Percentiles rank a stretch among this genome's conserved stretches.
Conservation (phyloP, 2,888 invertebrate genomes). For the Monochamus alternatus region DNA sequence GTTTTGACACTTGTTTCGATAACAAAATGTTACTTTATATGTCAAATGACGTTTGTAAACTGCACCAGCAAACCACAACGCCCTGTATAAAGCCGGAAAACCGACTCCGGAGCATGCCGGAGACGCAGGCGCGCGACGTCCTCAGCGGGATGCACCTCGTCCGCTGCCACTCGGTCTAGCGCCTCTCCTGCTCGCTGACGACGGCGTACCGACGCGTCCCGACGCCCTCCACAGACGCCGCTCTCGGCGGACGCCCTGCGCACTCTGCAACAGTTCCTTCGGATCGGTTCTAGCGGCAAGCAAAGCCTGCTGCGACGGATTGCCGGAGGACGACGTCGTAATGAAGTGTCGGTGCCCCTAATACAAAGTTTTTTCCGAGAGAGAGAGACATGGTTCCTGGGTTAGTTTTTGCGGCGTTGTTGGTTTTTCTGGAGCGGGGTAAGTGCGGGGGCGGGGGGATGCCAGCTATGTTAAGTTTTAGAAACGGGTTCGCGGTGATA, state of each 20-base stretch:
- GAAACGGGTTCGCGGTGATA: too few relatives aligned
- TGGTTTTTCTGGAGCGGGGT: conserved; percentile 45
- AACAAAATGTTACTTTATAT: too few relatives aligned
- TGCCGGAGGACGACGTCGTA: neutral
- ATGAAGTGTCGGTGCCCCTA: conserved; percentile 40
- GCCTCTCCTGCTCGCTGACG: conserved; percentile 53
- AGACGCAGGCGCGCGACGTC: conserved; percentile 28
- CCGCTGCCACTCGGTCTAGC: conserved; percentile 60
- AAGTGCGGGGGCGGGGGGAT: conserved; percentile 24
- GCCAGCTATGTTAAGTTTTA: too few relatives aligned
- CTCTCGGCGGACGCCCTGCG: conserved; percentile 41
- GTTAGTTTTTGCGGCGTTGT: conserved; percentile 43
- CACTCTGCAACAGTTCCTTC: conserved; percentile 26
- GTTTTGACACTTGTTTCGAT: too few relatives aligned
- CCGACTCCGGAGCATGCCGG: conserved; percentile 1
- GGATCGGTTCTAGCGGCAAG: neutral
- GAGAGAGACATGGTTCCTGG: conserved; percentile 43
- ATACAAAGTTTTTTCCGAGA: conserved; percentile 10
- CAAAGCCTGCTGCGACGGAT: neutral
- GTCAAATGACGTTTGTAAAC: too few relatives aligned
- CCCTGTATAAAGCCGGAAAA: neutral
- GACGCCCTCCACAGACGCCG: conserved; percentile 54
- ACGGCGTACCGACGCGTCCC: conserved; percentile 52
- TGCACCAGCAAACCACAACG: neutral
- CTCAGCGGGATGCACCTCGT: conserved; percentile 40